Conservation (phyloP, 2,113 vertebrate species). For the Aphyosemion australe region DNA sequence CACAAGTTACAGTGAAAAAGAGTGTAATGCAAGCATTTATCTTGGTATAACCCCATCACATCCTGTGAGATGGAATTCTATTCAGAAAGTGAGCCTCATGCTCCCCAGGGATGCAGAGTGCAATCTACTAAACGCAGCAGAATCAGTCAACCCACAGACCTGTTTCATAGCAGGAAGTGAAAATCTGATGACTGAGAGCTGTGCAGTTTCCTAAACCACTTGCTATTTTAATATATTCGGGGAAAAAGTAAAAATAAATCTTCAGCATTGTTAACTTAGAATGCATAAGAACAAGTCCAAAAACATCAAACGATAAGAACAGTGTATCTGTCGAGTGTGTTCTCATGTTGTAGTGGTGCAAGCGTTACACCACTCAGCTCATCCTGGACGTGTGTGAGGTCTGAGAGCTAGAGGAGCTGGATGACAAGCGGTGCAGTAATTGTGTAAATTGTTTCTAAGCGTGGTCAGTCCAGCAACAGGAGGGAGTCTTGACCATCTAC, state of each 20-base stretch:
- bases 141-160: constrained; percentile 1
- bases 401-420: too few relatives aligned
- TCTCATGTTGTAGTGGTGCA: too few relatives aligned
- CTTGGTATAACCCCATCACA: constrained; percentile 47
- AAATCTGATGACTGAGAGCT: constrained; percentile 7
- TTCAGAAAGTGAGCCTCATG: constrained; percentile 45
- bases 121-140: constrained; percentile 40
- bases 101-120: constrained; percentile 42
- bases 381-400: too few relatives aligned
- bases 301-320: too few relatives aligned
- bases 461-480: too few relatives aligned
- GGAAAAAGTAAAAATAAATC: neutral
- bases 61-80: constrained; percentile 32
- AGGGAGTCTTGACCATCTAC: too few relatives aligned
- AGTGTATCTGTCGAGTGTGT: too few relatives aligned
- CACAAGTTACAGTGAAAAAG: constrained; percentile 30
- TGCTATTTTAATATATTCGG: neutral
- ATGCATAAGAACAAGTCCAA: too few relatives aligned
- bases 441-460: too few relatives aligned
- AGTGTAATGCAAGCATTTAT: constrained; percentile 32
- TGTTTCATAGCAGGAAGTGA: constrained; percentile 10
- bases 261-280: too few relatives aligned
- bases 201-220: neutral
- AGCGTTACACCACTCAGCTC: too few relatives aligned
- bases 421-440: too few relatives aligned